phyloP scores from a whole-genome alignment of 2,888 invertebrate genomes.

The Clunio marinus region DNA sequence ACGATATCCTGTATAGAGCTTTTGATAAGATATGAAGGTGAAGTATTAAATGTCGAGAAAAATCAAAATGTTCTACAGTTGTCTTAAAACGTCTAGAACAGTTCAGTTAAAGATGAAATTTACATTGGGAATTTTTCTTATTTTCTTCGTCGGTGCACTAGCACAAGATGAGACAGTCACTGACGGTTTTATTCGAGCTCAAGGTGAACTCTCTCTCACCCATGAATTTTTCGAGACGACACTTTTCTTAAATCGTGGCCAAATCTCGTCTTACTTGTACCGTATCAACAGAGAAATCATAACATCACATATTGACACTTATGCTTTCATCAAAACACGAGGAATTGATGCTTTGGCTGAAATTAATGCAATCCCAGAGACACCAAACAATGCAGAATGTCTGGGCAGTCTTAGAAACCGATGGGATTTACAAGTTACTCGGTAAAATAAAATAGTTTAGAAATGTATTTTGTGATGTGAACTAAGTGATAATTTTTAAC shows the following conservation, averaged over 20 bases:
- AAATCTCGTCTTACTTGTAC: slow-evolving; percentile 20
- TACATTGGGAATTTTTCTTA: background rate
- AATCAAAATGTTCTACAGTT: background rate
- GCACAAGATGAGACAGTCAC: background rate
- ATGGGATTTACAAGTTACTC: slow-evolving; percentile 23
- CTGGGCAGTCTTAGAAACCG: background rate
- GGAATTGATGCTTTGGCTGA: slow-evolving; percentile 7
- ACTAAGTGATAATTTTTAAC: background rate
- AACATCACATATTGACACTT: slow-evolving; percentile 13
- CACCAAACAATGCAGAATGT: background rate
- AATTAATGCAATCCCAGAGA: background rate
- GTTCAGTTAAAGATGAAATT: slow-evolving; percentile 33
- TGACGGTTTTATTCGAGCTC: background rate
- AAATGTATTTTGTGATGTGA: no score
- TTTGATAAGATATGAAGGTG: background rate
- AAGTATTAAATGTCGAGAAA: background rate
- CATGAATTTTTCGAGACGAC: slow-evolving; percentile 28
- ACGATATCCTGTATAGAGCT: slow-evolving; percentile 13
- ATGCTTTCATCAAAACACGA: slow-evolving; percentile 9
- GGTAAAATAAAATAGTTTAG: background rate
- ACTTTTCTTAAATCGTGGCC: slow-evolving; percentile 8
- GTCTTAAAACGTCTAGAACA: background rate
- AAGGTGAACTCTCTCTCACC: background rate
- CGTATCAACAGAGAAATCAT: background rate
- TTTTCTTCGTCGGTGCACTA: background rate